Conservation (phyloP, 1,140 invertebrate species). For the Zaprionus capensis region DNA sequence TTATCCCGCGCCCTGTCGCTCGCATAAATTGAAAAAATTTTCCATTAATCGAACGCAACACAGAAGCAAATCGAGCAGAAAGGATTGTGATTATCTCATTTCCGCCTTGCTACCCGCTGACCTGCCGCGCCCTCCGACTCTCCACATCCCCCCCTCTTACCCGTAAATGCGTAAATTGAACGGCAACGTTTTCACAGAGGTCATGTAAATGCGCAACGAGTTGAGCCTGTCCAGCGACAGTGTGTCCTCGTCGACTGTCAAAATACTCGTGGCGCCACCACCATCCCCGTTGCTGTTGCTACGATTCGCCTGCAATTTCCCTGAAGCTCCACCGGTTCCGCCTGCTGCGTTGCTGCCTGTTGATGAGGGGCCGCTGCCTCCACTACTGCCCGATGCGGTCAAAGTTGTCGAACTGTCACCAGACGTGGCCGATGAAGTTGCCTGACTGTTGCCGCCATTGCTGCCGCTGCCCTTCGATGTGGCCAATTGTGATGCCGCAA, state of each 20-base stretch:
- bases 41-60: background rate
- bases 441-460: constrained; percentile 36
- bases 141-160: constrained; percentile 56
- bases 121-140: background rate
- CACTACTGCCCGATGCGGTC: constrained; percentile 54
- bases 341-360: constrained; percentile 17
- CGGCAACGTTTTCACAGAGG: constrained; percentile 82
- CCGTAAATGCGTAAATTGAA: constrained; percentile 84
- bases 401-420: constrained; percentile 67
- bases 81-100: constrained; percentile 19
- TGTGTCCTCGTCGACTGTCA: constrained; percentile 81
- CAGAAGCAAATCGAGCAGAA: constrained; percentile 28
- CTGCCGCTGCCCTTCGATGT: constrained; percentile 71
- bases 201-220: constrained; percentile 83
- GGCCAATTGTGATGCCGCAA: constrained; percentile 83
- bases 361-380: constrained; percentile 10
- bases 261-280: constrained; percentile 58
- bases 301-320: constrained; percentile 56
- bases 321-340: constrained; percentile 33
- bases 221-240: constrained; percentile 80
- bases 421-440: constrained; percentile 37
- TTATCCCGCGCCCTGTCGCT: too few species aligned
- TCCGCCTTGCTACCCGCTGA: background rate
- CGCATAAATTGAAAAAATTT: constrained; percentile 5
- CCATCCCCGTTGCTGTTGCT: constrained; percentile 7